These are phyloP conservation scores for Parnassius mnemosyne DNA, from an alignment of 2,888 invertebrate species.

Conservation along the genomic window DNA sequence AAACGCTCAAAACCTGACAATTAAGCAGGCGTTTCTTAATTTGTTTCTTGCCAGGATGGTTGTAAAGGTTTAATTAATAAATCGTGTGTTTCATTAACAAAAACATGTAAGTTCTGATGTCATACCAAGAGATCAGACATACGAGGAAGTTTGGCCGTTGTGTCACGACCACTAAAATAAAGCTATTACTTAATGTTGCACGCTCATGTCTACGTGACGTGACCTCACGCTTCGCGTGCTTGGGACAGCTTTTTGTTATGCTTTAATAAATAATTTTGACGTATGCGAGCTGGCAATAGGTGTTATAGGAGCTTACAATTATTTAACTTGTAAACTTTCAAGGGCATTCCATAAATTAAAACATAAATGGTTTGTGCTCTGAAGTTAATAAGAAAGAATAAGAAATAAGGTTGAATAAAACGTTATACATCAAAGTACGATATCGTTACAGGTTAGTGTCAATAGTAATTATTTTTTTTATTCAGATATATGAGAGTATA, in stretches of 20 bases:
- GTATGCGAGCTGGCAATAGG: conserved; percentile 11
- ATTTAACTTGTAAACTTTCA: conserved; percentile 18
- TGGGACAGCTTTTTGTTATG: conserved; percentile 28
- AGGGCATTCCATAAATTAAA: conserved; percentile 3
- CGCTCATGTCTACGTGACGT: conserved; percentile 41
- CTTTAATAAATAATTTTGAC: conserved; percentile 28
- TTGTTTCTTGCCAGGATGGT: too few relatives aligned
- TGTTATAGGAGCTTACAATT: conserved; percentile 7
- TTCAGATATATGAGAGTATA: too few relatives aligned
- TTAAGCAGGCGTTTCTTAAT: too few relatives aligned
- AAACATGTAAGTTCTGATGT: conserved; percentile 42
- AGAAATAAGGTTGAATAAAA: too few relatives aligned
- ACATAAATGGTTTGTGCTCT: too few relatives aligned
- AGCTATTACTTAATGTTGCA: conserved; percentile 47
- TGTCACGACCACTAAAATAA: conserved; percentile 49
- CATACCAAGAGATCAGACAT: conserved; percentile 39
- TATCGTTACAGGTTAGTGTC: too few relatives aligned
- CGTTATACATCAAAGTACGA: too few relatives aligned
- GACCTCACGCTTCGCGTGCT: conserved; percentile 40
- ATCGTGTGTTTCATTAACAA: conserved; percentile 40
- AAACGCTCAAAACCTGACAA: background rate
- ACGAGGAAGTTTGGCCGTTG: conserved; percentile 50
- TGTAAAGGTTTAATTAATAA: too few relatives aligned
- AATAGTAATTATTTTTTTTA: too few relatives aligned
- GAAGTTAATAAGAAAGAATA: too few relatives aligned